A percentile compares a stretch with the other conserved stretches of the same genome.
These are phyloP conservation scores for Eurytoma californica DNA, from an alignment of 2,888 invertebrate genomes.

Conservation along the genomic window DNA sequence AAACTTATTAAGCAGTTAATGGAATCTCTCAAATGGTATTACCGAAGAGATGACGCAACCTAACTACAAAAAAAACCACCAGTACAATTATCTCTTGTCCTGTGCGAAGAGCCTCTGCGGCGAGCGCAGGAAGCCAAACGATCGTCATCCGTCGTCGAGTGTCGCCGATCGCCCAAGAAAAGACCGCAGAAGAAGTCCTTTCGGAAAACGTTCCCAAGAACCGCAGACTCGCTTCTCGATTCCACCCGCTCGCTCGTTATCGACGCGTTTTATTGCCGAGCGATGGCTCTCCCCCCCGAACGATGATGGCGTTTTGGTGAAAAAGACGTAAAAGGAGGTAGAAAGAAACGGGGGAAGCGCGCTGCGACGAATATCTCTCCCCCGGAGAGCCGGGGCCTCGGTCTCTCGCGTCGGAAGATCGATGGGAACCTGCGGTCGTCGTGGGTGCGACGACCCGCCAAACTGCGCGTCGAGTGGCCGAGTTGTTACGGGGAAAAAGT, in stretches of 20 bases:
- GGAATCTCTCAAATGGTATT: not conserved
- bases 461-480: slow-evolving; percentile 11
- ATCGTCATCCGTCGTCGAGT: not conserved
- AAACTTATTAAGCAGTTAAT: slow-evolving; percentile 15
- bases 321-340: slow-evolving; percentile 47
- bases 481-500: not conserved
- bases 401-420: slow-evolving; percentile 61
- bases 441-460: slow-evolving; percentile 67
- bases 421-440: slow-evolving; percentile 70
- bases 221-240: not conserved
- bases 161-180: not conserved
- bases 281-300: slow-evolving; percentile 2
- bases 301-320: slow-evolving; percentile 44
- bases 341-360: not conserved
- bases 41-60: not conserved
- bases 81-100: not conserved
- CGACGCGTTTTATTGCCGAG: slow-evolving; percentile 57
- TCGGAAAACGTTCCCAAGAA: slow-evolving; percentile 44
- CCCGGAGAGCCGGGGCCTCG: slow-evolving; percentile 27
- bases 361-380: slow-evolving; percentile 58
- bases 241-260: slow-evolving; percentile 50
- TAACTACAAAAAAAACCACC: too few relatives aligned
- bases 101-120: not conserved
- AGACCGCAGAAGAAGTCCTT: slow-evolving; percentile 23
- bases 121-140: not conserved